phyloP scores from a whole-genome alignment of 2,888 invertebrate species.

The Drosophila pullipes region DNA sequence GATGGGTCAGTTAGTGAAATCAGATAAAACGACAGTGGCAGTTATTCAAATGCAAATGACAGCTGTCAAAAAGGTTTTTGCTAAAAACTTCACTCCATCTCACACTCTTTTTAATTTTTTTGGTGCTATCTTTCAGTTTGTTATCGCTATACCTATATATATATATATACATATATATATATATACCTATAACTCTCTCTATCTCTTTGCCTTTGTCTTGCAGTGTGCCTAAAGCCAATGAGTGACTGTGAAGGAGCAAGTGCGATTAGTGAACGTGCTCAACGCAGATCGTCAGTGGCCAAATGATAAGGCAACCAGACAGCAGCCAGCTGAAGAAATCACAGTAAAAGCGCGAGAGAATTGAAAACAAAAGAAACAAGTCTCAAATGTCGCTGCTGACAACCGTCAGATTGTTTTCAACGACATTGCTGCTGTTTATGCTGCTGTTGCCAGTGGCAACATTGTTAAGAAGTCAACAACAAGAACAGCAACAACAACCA shows the following conservation, averaged over 20 bases:
- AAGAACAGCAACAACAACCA: slow-evolving; percentile 19
- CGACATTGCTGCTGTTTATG: slow-evolving; percentile 64
- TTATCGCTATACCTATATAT: neutral
- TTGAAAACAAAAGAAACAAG: slow-evolving; percentile 53
- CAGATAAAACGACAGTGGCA: slow-evolving; percentile 56
- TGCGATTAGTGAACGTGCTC: slow-evolving; percentile 23
- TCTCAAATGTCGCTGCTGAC: slow-evolving; percentile 73
- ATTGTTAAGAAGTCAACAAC: slow-evolving; percentile 38
- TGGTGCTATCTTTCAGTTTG: slow-evolving; percentile 11
- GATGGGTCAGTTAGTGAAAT: slow-evolving; percentile 4
- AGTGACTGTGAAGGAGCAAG: slow-evolving; percentile 40
- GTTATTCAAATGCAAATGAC: slow-evolving; percentile 82
- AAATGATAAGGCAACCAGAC: slow-evolving; percentile 55
- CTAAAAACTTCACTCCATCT: slow-evolving; percentile 65
- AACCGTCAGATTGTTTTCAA: slow-evolving; percentile 56
- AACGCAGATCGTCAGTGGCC: slow-evolving; percentile 32
- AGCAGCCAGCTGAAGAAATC: slow-evolving; percentile 17
- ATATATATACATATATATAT: too few species aligned
- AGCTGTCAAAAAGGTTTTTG: slow-evolving; percentile 76
- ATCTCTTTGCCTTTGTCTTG: slow-evolving; percentile 10
- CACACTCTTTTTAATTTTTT: neutral
- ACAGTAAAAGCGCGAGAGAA: slow-evolving; percentile 17
- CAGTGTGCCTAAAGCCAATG: slow-evolving; percentile 54
- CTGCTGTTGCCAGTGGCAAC: slow-evolving; percentile 47
- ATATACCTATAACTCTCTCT: neutral